Base-by-base conservation (phyloP, 2,888 invertebrate genomes). In the Autographa pulchrina region DNA sequence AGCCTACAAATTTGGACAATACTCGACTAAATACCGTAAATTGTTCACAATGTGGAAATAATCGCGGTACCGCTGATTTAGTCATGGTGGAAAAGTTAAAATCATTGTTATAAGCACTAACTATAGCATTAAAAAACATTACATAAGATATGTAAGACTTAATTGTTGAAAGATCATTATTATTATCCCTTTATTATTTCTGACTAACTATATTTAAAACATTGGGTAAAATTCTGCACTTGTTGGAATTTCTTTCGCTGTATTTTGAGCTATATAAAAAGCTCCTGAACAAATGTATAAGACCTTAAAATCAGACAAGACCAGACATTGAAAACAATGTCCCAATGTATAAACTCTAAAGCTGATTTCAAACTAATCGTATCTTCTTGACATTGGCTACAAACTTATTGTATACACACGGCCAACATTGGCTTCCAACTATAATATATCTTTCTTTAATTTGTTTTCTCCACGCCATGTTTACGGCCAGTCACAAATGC, bases 21-120 rank as follows among this genome's bases (percentile, higher is more conserved):
- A 73, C 65, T 76, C 72, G 58, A 73, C 66, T 68, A 72, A 66
- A 68, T 70, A 63, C 86, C 85, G 85, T 81, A 81, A 80, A 59
- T 70, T 70, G 74, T 65, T 62, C 56, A 86, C 86, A 86, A 87
- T 75, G 85, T 84, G 88, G 84, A 88, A 86, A 87, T 82, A 86
- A 87, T 83, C 74, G 84, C 62, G 68, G 78, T 77, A 65, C 66
- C 62, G 78, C 54, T 61, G 67, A 58, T 62, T 43, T 75, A 62
- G 32, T n/a, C 48, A n/a, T 68, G 41, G 56, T 25, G 62, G 68
- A 60, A 56, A 72, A 75, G 48, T 48, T n/a, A 16, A 16, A 48
- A 14, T 43, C 16, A 43, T 14, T 43, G 43, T 43, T 16, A 43
- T 16, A 43, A 43, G 13, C 14, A 16, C 5, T 4, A 16, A 16